A percentile compares a stretch with the other conserved stretches of the same genome.
phyloP scores from a whole-genome alignment of 2,888 invertebrate species.

The Crioceris asparagi region DNA sequence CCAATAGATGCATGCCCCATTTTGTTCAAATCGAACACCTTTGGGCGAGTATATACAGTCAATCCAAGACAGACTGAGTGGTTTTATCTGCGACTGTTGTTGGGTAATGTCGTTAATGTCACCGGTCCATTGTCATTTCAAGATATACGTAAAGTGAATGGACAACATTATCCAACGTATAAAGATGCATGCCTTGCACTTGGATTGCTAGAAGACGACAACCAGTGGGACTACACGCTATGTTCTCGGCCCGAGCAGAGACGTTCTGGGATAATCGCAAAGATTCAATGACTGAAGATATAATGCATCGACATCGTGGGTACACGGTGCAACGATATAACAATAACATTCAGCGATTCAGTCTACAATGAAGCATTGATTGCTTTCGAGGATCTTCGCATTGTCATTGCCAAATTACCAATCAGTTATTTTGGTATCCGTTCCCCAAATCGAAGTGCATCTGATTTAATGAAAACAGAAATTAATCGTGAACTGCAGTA shows the following conservation, averaged over 20 bases:
- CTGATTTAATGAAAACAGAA: too few species aligned
- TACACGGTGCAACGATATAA: not conserved
- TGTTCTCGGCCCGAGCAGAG: too few species aligned
- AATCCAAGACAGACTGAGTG: too few species aligned
- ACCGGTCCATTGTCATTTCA: too few species aligned
- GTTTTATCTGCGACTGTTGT: slow-evolving; percentile 25
- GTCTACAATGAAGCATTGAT: slow-evolving; percentile 2
- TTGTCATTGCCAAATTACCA: not conserved
- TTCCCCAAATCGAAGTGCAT: too few species aligned
- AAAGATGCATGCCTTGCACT: slow-evolving; percentile 25
- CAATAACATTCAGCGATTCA: not conserved
- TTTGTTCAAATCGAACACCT: slow-evolving; percentile 13
- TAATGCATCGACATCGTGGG: not conserved
- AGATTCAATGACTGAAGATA: too few species aligned
- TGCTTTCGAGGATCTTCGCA: slow-evolving; percentile 1
- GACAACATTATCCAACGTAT: slow-evolving; percentile 27
- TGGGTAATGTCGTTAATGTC: slow-evolving; percentile 27
- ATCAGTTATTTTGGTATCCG: too few species aligned
- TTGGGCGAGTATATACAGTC: too few species aligned
- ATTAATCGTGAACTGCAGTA: too few species aligned
- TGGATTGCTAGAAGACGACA: slow-evolving; percentile 24
- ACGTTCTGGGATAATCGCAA: too few species aligned
- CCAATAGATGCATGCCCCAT: slow-evolving; percentile 1
- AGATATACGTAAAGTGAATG: too few species aligned
- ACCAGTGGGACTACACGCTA: too few species aligned